These are phyloP conservation scores for Ips nitidus DNA, from an alignment of 1,140 invertebrate species.

Conservation along the genomic window DNA sequence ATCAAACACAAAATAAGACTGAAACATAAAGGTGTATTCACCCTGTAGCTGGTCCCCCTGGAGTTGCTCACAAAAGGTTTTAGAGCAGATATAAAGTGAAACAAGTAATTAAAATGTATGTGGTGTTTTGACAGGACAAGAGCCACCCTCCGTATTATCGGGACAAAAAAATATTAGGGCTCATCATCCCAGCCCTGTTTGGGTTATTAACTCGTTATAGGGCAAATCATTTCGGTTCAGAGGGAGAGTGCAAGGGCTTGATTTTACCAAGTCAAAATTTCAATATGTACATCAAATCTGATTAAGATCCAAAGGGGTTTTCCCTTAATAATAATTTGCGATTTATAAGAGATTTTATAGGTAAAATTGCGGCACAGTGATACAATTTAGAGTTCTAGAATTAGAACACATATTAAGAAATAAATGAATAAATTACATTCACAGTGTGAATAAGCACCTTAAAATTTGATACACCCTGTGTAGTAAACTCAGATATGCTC, in stretches of 20 bases:
- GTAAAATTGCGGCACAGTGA: too few relatives aligned
- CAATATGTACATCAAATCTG: too few relatives aligned
- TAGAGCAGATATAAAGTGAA: slow-evolving; percentile 40
- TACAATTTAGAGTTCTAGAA: too few relatives aligned
- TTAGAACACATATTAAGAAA: too few relatives aligned
- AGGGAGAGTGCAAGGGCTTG: slow-evolving; percentile 8
- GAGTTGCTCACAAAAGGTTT: slow-evolving; percentile 14
- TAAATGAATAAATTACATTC: too few relatives aligned
- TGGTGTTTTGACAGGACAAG: slow-evolving; percentile 46
- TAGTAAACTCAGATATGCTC: too few relatives aligned
- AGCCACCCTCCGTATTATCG: slow-evolving; percentile 34
- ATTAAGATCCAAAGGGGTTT: too few relatives aligned
- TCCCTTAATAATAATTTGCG: too few relatives aligned
- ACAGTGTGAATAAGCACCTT: too few relatives aligned
- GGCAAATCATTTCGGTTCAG: slow-evolving; percentile 5
- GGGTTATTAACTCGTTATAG: slow-evolving; percentile 37
- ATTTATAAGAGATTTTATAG: too few relatives aligned
- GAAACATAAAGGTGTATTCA: not conserved
- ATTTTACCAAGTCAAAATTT: not conserved
- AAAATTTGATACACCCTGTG: too few relatives aligned
- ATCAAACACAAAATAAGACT: too few relatives aligned
- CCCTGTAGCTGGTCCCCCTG: slow-evolving; percentile 12
- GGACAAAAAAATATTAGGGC: slow-evolving; percentile 35
- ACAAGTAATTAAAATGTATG: slow-evolving; percentile 49
- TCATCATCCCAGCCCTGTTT: slow-evolving; percentile 33